Percentiles rank a stretch among this genome's conserved stretches.
phyloP scores from a whole-genome alignment of 35 echinoderm and acorn worm genomes.

The Apostichopus parvimensis region DNA sequence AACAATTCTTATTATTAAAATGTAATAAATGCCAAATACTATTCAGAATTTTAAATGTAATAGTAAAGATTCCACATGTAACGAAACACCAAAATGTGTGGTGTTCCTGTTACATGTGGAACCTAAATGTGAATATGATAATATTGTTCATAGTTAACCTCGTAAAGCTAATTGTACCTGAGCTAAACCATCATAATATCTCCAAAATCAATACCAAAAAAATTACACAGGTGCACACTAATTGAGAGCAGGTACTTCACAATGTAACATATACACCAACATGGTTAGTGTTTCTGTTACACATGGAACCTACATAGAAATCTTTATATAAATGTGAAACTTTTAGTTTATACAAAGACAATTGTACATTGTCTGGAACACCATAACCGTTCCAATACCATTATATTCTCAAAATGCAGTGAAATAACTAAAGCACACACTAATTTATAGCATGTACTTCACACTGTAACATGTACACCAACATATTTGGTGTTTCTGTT shows the following conservation, averaged over 20 bases:
- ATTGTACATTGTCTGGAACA: neutral
- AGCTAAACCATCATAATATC: neutral
- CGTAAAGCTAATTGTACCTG: neutral
- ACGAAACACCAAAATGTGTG: conserved; percentile 17
- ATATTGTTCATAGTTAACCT: neutral
- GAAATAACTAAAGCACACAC: neutral
- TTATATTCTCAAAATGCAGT: neutral
- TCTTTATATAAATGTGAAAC: neutral
- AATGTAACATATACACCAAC: neutral
- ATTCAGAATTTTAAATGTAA: neutral
- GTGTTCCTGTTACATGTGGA: conserved; percentile 28
- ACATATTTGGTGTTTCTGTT: neutral
- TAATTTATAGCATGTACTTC: neutral
- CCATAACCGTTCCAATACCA: neutral
- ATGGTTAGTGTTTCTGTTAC: neutral
- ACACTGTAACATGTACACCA: neutral
- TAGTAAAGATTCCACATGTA: conserved; percentile 29
- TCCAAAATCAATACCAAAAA: neutral
- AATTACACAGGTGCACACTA: neutral
- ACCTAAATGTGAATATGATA: neutral
- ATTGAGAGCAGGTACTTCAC: neutral
- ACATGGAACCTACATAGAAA: neutral
- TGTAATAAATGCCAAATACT: neutral
- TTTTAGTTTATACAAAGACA: neutral
- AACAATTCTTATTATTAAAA: neutral